Base-by-base conservation (phyloP, 2,797 vertebrate genomes). In the Botia almorhae region DNA sequence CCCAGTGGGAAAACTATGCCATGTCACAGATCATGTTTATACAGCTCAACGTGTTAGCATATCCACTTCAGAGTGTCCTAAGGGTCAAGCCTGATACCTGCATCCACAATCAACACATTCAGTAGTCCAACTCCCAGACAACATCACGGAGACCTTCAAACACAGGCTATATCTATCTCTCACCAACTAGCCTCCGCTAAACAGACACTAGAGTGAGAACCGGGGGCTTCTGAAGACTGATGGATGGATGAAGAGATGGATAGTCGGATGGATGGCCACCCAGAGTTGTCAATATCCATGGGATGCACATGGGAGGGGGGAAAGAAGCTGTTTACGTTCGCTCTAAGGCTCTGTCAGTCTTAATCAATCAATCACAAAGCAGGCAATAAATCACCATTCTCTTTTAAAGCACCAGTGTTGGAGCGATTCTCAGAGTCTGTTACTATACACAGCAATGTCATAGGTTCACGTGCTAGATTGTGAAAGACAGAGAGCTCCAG, bases 281-380 rank as follows among this genome's bases (percentile, higher is more conserved):
- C 60, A 70, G 63, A 55, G 51, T 75, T 80, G 79, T 81, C 76
- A 77, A 82, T 74, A 78, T 83, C 70, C 64, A 63, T 61, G 74
- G 75, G 75, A 67, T 55, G 50, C 53, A 56, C 1, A 60, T 74
- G 58, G 26, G 51, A 48, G 74, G 29, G 74, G 46, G 75, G 61
- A 43, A 50, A 60, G 29, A 68, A 53, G 80, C 80, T 70, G 79
- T 82, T 84, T 81, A 82, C 70, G 48, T 65, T 71, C 72, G 46
- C 70, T 75, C 69, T 43, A 53, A 69, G 81, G 61, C 69, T 80
- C 43, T 72, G 75, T 84, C 82, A 79, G 81, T 68, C 81, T 61
- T 58, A 81, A 85, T 84, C 84, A 85, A 87, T 87, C 86, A 85
- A 72, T 65, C 71, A 74, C 68, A n/a, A 74, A 70, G 58, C 29